A percentile compares a stretch with the other conserved stretches of the same genome.
Evolutionary conservation across 2,797 vertebrate species (phyloP).

Genomic region (Borostomias antarcticus): DNA sequence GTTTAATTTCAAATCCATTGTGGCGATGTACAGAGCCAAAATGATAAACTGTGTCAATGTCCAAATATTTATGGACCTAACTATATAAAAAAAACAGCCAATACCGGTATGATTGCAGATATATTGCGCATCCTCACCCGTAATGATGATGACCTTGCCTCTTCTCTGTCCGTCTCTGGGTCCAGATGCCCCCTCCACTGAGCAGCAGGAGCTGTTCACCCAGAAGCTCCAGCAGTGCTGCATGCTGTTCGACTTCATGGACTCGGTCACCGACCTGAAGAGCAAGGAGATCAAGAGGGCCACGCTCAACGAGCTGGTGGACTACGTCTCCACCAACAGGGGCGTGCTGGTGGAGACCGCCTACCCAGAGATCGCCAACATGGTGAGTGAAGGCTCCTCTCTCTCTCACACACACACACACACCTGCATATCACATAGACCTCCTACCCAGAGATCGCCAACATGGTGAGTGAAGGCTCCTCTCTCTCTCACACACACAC

Average conservation of each 20-base stretch:
- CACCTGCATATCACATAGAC: conserved; percentile 71
- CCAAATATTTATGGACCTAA: too few species aligned
- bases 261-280: conserved; percentile 94
- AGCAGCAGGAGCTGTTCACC: conserved; percentile 93
- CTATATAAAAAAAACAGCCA: too few species aligned
- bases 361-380: conserved; percentile 94
- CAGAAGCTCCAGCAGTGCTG: conserved; percentile 98
- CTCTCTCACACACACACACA: too few species aligned
- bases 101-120: not conserved
- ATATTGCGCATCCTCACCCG: not conserved
- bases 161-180: conserved; percentile 41
- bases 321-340: conserved; percentile 95
- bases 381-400: too few species aligned
- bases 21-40: too few species aligned
- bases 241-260: conserved; percentile 94
- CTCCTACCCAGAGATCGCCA: conserved; percentile 92
- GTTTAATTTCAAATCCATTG: too few species aligned
- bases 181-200: conserved; percentile 90
- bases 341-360: conserved; percentile 92
- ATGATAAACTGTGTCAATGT: too few species aligned
- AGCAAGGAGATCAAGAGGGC: conserved; percentile 98
- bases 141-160: not conserved
- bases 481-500: too few species aligned
- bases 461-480: conserved; percentile 98
- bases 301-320: conserved; percentile 94